A percentile compares a stretch with the other conserved stretches of the same genome.
These are phyloP conservation scores for Xenopus borealis DNA, from an alignment of 2,113 vertebrate genomes.

Conservation along the genomic window DNA sequence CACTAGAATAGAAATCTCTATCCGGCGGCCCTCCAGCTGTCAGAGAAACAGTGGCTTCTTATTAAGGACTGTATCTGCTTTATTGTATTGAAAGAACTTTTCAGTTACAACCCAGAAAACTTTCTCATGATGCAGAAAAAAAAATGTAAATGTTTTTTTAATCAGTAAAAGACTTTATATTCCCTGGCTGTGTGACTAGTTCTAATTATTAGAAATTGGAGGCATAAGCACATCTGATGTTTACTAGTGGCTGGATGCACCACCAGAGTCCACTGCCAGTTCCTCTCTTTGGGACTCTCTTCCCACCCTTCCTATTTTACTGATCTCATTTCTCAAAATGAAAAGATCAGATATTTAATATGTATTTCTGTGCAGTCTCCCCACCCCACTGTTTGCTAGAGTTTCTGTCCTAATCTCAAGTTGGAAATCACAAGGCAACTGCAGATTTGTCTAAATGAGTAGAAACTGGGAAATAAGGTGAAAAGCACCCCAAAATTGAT, in stretches of 20 bases:
- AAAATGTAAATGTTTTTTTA: slow-evolving; percentile 5
- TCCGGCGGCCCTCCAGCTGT: no score
- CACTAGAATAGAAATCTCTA: no score
- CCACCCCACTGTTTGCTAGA: no score
- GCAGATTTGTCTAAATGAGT: no score
- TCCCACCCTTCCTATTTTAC: neutral
- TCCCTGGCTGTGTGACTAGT: neutral
- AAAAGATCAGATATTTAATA: no score
- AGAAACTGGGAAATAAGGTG: no score
- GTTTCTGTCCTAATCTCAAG: no score
- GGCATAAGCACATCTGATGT: neutral
- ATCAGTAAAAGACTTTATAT: neutral
- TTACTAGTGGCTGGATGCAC: neutral
- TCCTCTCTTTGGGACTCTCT: neutral
- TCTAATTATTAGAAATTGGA: neutral
- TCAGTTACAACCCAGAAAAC: neutral
- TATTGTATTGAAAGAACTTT: neutral
- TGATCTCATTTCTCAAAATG: no score
- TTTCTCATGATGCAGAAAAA: neutral
- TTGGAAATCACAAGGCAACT: no score
- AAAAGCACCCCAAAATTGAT: no score
- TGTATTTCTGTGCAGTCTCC: no score
- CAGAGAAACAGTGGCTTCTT: neutral
- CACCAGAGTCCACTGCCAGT: neutral
- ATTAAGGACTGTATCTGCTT: neutral